Percentiles rank a stretch among this genome's conserved stretches.
Conservation (phyloP, 2,888 invertebrate genomes). For the Dryomyza anilis region DNA sequence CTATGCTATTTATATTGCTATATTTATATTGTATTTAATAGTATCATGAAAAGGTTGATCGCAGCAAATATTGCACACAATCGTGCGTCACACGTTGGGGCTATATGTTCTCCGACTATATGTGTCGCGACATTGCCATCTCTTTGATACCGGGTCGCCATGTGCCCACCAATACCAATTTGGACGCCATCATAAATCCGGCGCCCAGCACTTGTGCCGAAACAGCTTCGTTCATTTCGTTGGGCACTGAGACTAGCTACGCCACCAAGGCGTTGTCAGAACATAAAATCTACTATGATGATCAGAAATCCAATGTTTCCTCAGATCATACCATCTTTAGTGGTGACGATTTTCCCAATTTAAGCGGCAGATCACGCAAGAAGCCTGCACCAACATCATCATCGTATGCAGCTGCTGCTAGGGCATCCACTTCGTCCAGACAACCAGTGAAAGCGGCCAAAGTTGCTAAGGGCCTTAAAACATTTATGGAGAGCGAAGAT, state of each 20-base stretch:
- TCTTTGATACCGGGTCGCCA: slow-evolving; percentile 59
- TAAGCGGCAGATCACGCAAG: slow-evolving; percentile 21
- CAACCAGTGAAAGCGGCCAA: not conserved
- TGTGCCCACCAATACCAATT: slow-evolving; percentile 48
- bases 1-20: not conserved
- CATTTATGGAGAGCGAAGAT: slow-evolving; percentile 17
- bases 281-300: slow-evolving; percentile 40
- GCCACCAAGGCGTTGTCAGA: slow-evolving; percentile 39
- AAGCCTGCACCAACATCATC: not conserved
- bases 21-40: slow-evolving; percentile 39
- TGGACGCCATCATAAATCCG: slow-evolving; percentile 35
- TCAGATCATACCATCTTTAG: slow-evolving; percentile 13
- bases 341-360: slow-evolving; percentile 28
- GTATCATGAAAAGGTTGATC: slow-evolving; percentile 59
- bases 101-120: slow-evolving; percentile 62
- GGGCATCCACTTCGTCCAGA: not conserved
- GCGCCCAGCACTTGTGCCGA: slow-evolving; percentile 33
- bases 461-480: not conserved
- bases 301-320: slow-evolving; percentile 36
- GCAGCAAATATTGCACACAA: slow-evolving; percentile 58
- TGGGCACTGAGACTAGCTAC: slow-evolving; percentile 37
- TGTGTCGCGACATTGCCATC: slow-evolving; percentile 60
- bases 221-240: slow-evolving; percentile 36
- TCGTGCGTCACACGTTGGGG: slow-evolving; percentile 61
- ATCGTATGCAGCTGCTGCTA: not conserved